phyloP scores from a whole-genome alignment of 2,888 invertebrate genomes.

The Ashinkailepas kermadecensis region DNA sequence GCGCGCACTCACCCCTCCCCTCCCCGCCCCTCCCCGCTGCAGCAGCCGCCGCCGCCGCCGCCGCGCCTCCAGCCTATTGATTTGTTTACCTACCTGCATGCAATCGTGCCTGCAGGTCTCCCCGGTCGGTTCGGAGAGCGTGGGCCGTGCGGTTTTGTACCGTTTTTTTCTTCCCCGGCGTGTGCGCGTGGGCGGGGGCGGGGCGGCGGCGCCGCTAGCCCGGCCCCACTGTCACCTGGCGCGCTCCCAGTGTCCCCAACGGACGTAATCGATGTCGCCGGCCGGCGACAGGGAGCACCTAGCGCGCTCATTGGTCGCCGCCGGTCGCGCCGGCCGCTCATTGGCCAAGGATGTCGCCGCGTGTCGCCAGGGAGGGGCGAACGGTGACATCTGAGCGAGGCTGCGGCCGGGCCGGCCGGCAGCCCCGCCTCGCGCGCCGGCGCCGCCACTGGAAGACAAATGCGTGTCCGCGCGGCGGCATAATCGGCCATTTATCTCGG shows the following conservation, averaged over 20 bases:
- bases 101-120: neutral
- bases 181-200: neutral
- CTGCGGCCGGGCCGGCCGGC: neutral
- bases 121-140: neutral
- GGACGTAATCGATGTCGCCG: conserved; percentile 5
- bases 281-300: conserved; percentile 19
- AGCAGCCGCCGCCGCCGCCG: neutral
- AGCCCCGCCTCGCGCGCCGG: neutral
- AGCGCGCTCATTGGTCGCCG: conserved; percentile 21
- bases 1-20: neutral
- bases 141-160: neutral
- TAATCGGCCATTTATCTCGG: conserved; percentile 14
- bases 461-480: neutral
- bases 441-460: conserved; percentile 2
- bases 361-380: conserved; percentile 21
- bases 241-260: neutral
- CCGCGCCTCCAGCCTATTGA: neutral
- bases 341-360: conserved; percentile 22
- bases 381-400: neutral
- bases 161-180: neutral
- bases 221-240: conserved; percentile 1
- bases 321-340: neutral
- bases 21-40: neutral
- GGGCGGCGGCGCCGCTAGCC: neutral
- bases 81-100: conserved; percentile 15